These are phyloP conservation scores for Mesoclemmys tuberculata DNA, from an alignment of 2,113 vertebrate genomes.

Conservation along the genomic window DNA sequence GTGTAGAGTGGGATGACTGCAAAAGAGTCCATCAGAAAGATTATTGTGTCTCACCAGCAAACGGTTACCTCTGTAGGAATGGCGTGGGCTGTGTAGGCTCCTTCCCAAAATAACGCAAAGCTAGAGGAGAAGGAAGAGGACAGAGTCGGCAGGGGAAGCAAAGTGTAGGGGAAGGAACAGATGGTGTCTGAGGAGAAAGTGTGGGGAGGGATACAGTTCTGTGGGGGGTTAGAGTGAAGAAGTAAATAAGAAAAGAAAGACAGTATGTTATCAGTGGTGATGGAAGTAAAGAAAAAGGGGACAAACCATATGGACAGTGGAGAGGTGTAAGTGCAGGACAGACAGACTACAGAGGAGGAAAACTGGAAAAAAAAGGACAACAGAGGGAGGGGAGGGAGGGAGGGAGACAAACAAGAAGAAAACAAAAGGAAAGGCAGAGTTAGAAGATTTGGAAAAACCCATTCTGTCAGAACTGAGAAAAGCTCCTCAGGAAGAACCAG, in stretches of 20 bases:
- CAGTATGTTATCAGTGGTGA: background rate
- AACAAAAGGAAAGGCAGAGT: background rate
- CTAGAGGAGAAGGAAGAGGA: background rate
- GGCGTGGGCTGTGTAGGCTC: background rate
- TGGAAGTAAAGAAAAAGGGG: background rate
- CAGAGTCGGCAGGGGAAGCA: background rate
- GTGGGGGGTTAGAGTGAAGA: background rate
- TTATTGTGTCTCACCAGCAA: background rate
- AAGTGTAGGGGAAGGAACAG: background rate
- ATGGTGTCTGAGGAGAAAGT: background rate
- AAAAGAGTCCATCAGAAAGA: background rate
- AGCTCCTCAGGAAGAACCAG: background rate
- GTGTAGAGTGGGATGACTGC: background rate
- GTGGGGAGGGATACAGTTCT: background rate
- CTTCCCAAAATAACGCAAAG: background rate
- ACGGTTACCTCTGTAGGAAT: background rate
- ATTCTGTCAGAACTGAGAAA: background rate
- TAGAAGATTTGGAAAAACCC: background rate
- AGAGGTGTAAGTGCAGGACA: background rate
- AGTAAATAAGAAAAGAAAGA: background rate
- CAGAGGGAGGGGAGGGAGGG: background rate
- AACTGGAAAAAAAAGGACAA: background rate
- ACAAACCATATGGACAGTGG: background rate
- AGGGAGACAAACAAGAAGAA: background rate
- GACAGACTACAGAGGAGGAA: background rate